Base-by-base conservation (phyloP, 2,888 invertebrate species). In the Drosophila nr. perissopoda region DNA sequence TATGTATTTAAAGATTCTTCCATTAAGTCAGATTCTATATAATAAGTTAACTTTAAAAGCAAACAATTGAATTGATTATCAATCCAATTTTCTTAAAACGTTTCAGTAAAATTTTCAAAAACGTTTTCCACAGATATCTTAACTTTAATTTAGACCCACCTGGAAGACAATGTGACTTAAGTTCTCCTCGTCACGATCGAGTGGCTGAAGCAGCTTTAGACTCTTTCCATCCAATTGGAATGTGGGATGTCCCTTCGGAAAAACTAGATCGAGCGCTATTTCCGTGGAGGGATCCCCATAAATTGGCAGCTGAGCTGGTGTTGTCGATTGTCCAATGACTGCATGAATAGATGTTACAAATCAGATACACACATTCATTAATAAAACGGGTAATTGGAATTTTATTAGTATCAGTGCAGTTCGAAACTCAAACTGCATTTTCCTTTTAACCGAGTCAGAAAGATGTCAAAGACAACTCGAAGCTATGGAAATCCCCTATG, bases 141-240 rank as follows among this genome's bases (percentile, higher is more conserved):
- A 13, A 10, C 10, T 49, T 21, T 48, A 10, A 45, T 25, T 25
- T 8, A 33, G 33, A 74, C 92, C 93, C 93, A 97, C 97, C 95
- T 97, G 97, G 92, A 98, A 97, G 34, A 97, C 96, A 93, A 97
- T 96, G 93, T 97, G 97, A 65, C 97, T 97, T 66, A 97, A 94
- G 91, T 97, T 97, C 87, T 97, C 96, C 64, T 95, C 96, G 93
- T 98, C 98, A 88, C 98, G 95, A 92, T 98, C 98, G 58, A 98
- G 93, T 0, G 98, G 97, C 81, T 96, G 95, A 63, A 97, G 93
- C 61, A 98, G 94, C 91, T 96, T 96, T 59, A 98, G 93, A 71
- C 95, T 95, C 93, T 98, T 98, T 49, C 97, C 97, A 91, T 97
- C 96, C 38, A 98, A 94, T 84, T 96, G 95, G 92, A 98, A 98